phyloP scores from a whole-genome alignment of 2,888 invertebrate species.

The Cataglyphis livida region DNA sequence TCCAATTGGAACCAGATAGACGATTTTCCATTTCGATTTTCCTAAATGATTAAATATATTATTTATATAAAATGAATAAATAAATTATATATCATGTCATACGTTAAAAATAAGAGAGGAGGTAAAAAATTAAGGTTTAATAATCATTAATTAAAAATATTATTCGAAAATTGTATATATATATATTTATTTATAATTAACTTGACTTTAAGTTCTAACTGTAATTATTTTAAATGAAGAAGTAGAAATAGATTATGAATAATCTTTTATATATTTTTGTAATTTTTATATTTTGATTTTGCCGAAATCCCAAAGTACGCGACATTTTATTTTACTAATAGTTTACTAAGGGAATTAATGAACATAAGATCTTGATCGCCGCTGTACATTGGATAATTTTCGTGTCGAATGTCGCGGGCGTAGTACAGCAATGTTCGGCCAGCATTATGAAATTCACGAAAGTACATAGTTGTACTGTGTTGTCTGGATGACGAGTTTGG shows the following conservation, averaged over 20 bases:
- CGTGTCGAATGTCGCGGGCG: neutral
- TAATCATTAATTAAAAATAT: neutral
- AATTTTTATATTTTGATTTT: neutral
- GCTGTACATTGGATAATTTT: slow-evolving; percentile 15
- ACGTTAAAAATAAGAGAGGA: neutral
- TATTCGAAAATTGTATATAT: too few relatives aligned
- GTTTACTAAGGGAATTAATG: neutral
- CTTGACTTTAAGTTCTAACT: neutral
- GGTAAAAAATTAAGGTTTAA: neutral
- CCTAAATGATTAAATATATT: neutral
- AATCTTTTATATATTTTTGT: neutral
- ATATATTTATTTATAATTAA: neutral
- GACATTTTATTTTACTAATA: slow-evolving; percentile 2
- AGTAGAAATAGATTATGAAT: neutral
- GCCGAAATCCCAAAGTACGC: neutral
- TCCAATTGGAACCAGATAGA: neutral
- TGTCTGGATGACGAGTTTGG: slow-evolving; percentile 37
- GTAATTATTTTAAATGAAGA: neutral
- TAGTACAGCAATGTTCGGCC: slow-evolving; percentile 21
- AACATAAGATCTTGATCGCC: slow-evolving; percentile 13
- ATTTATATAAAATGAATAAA: neutral
- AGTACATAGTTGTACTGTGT: slow-evolving; percentile 23
- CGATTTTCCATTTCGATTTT: slow-evolving; percentile 23
- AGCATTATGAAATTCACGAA: slow-evolving; percentile 47
- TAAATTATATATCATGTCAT: neutral